These are phyloP conservation scores for Cryptops parisi DNA, from an alignment of 2,888 invertebrate genomes.

Conservation along the genomic window DNA sequence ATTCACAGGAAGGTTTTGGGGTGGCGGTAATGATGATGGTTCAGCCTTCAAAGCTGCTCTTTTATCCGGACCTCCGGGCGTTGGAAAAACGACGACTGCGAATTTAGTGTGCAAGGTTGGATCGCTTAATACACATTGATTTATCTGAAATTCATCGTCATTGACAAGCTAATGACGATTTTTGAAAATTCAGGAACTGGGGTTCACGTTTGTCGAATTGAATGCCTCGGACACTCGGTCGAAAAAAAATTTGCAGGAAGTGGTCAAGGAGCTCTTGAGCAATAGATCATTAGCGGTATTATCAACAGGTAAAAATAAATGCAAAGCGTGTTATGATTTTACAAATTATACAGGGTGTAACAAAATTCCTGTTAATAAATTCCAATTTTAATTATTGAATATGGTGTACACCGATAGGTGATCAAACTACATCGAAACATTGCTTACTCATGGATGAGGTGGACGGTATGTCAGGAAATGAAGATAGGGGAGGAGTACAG, in stretches of 20 bases:
- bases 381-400: too few relatives aligned
- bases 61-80: conserved; percentile 90
- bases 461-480: conserved; percentile 98
- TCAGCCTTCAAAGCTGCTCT: conserved; percentile 79
- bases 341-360: too few relatives aligned
- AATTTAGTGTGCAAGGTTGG: conserved; percentile 59
- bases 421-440: conserved; percentile 59
- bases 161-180: background rate
- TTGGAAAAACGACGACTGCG: conserved; percentile 90
- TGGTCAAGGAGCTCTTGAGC: conserved; percentile 63
- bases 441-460: conserved; percentile 99
- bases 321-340: too few relatives aligned
- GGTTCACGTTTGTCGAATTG: conserved; percentile 80
- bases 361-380: too few relatives aligned
- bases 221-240: conserved; percentile 96
- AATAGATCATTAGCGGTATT: conserved; percentile 41
- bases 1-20: too few relatives aligned
- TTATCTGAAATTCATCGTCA: background rate
- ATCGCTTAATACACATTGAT: background rate
- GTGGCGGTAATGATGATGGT: conserved; percentile 48
- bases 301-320: conserved; percentile 19
- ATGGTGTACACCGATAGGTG: too few relatives aligned
- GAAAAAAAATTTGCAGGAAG: conserved; percentile 67
- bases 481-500: conserved; percentile 88
- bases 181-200: conserved; percentile 50